A percentile compares a stretch with the other conserved stretches of the same genome.
Evolutionary conservation across 2,113 vertebrate genomes (phyloP).

Genomic region (Gymnogyps californianus): DNA sequence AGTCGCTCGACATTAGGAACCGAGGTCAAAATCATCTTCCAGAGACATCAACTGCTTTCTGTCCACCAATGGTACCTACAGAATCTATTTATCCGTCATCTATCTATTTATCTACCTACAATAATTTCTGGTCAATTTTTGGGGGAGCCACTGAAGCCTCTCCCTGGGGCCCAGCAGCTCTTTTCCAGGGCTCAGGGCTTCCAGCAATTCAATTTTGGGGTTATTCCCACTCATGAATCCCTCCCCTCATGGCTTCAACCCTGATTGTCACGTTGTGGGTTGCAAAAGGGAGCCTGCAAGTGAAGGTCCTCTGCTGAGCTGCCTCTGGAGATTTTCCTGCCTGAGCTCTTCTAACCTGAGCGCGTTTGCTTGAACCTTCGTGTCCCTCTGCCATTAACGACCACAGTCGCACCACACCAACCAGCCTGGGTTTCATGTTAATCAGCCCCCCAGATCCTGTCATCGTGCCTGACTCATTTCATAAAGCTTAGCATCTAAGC

Average conservation of each 20-base stretch:
- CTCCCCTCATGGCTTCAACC: fast-evolving
- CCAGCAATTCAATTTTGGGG: fast-evolving
- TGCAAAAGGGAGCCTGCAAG: not conserved
- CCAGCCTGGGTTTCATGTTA: conserved; percentile 50
- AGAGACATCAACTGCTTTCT: fast-evolving
- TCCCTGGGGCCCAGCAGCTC: not conserved
- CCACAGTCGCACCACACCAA: not conserved
- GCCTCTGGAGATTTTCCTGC: not conserved
- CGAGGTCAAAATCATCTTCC: not conserved
- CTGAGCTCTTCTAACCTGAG: conserved; percentile 5
- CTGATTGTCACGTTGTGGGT: fast-evolving
- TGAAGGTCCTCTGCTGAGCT: not conserved
- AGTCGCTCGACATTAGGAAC: not conserved
- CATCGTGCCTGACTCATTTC: conserved; percentile 67
- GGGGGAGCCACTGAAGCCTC: fast-evolving
- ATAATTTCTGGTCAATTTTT: fast-evolving
- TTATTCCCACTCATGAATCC: not conserved
- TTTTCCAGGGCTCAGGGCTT: not conserved
- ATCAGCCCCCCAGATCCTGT: conserved; percentile 52
- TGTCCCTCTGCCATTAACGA: conserved; percentile 35
- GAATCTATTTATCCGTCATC: not conserved
- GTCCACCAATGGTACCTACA: not conserved
- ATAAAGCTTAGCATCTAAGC: conserved; percentile 77
- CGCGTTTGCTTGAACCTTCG: conserved; percentile 4
- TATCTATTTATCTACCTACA: not conserved